These are phyloP conservation scores for Physeter macrocephalus DNA, from an alignment of 2,113 vertebrate genomes.

Conservation along the genomic window DNA sequence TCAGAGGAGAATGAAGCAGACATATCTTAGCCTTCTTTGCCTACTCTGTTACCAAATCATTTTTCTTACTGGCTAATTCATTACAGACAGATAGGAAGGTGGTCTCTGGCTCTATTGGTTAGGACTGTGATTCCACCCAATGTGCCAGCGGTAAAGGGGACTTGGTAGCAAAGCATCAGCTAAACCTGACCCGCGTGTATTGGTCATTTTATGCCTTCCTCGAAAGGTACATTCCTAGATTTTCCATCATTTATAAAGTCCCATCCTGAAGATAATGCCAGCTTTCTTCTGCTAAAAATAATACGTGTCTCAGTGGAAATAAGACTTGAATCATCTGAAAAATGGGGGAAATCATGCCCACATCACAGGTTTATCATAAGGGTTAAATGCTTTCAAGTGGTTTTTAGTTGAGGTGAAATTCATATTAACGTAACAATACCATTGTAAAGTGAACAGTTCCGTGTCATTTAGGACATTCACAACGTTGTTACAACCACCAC, in stretches of 20 bases:
- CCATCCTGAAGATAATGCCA: background rate
- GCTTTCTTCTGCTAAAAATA: background rate
- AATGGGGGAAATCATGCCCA: background rate
- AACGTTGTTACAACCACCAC: background rate
- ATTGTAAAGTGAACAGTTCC: background rate
- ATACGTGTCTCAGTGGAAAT: background rate
- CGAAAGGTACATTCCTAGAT: background rate
- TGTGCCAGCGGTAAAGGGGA: too few species aligned
- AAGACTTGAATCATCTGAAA: background rate
- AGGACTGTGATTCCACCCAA: background rate
- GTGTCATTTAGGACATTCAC: background rate
- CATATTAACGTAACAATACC: background rate
- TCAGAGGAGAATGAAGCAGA: background rate
- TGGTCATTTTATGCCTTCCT: background rate
- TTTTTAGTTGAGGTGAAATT: background rate
- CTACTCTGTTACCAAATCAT: background rate
- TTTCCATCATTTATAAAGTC: background rate
- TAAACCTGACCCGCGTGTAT: background rate
- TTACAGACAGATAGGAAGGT: background rate
- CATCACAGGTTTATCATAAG: background rate
- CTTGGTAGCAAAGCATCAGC: too few species aligned
- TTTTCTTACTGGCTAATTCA: background rate
- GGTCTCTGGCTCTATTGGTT: too few species aligned
- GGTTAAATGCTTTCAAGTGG: background rate
- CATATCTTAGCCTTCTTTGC: background rate